These are phyloP conservation scores for Calypte anna DNA, from an alignment of 2,113 vertebrate species.

Conservation along the genomic window DNA sequence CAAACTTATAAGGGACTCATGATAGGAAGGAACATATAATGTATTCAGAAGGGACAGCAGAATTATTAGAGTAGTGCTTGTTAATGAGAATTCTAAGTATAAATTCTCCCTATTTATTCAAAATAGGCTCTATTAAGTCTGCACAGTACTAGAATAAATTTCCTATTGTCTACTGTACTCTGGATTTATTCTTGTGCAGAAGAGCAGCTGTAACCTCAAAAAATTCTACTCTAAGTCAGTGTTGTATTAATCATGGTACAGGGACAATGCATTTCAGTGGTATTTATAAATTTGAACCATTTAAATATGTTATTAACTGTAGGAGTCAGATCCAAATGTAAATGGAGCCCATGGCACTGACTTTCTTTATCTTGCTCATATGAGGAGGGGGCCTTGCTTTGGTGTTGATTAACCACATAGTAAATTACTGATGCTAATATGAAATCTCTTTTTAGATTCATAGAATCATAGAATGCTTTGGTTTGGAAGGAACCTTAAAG, in stretches of 20 bases:
- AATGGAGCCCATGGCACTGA: background rate
- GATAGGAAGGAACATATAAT: background rate
- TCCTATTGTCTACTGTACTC: background rate
- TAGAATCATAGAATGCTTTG: no score
- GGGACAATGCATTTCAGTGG: background rate
- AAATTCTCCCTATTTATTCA: background rate
- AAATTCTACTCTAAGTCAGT: conserved; percentile 9
- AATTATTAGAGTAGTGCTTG: background rate
- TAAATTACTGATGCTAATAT: background rate
- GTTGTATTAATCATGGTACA: background rate
- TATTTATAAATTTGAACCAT: background rate
- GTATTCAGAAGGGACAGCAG: background rate
- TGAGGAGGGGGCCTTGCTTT: background rate
- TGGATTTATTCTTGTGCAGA: conserved; percentile 44
- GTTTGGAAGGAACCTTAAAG: no score
- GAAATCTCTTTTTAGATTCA: no score
- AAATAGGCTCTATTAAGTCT: conserved; percentile 41
- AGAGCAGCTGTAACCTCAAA: conserved; percentile 15
- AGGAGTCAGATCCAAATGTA: background rate
- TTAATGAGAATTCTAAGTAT: conserved; percentile 1
- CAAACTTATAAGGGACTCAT: background rate
- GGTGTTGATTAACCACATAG: background rate
- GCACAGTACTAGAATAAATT: conserved; percentile 35
- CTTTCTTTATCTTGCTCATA: background rate
- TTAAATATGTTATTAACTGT: background rate